A percentile compares a stretch with the other conserved stretches of the same genome.
These are phyloP conservation scores for Geococcyx californianus DNA, from an alignment of 2,113 vertebrate genomes.

Conservation along the genomic window DNA sequence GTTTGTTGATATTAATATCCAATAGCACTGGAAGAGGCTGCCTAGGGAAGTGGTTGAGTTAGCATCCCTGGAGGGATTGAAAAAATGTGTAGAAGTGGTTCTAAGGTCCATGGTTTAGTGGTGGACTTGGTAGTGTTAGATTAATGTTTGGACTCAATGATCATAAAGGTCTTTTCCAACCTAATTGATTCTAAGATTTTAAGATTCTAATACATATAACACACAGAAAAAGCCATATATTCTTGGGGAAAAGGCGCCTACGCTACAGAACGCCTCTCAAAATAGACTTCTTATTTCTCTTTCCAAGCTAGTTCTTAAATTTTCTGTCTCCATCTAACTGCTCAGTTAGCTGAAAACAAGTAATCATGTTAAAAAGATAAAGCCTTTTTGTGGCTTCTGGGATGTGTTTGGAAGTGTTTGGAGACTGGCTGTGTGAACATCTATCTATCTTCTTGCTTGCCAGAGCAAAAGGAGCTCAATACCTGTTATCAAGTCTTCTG, in stretches of 20 bases:
- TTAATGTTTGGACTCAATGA: too few relatives aligned
- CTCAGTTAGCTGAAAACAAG: conserved; percentile 38
- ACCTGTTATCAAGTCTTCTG: not conserved
- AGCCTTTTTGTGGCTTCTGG: not conserved
- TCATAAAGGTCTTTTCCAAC: too few relatives aligned
- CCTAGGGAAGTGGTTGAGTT: too few relatives aligned
- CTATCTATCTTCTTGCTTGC: not conserved
- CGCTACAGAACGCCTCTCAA: not conserved
- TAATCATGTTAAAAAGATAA: conserved; percentile 15
- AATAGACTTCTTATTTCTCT: not conserved
- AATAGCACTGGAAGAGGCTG: not conserved
- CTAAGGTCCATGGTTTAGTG: too few relatives aligned
- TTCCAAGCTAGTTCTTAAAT: not conserved
- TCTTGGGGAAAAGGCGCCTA: not conserved
- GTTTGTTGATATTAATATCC: not conserved
- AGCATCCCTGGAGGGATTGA: too few relatives aligned
- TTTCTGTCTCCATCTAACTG: not conserved
- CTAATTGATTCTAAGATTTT: too few relatives aligned
- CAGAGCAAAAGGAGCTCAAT: not conserved
- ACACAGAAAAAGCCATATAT: not conserved
- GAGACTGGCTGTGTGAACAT: not conserved
- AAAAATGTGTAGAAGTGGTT: too few relatives aligned
- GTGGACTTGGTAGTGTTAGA: too few relatives aligned
- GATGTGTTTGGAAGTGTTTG: not conserved
- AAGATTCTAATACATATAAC: not conserved